Evolutionary conservation across 1,140 invertebrate species (phyloP).

Genomic region (Oncopodura yosiiana): DNA sequence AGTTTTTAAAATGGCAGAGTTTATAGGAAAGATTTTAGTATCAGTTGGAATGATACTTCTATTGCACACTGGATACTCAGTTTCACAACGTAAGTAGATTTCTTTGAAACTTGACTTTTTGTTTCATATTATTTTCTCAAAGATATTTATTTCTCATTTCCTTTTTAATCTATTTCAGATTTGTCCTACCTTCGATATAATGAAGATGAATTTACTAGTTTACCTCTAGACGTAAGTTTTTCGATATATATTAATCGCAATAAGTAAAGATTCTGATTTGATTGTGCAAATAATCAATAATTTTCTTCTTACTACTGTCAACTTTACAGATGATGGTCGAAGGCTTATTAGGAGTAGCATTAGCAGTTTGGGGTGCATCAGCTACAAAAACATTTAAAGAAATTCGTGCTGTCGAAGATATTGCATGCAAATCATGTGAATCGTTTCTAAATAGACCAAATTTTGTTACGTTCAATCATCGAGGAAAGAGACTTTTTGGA

Average conservation of each 20-base stretch:
- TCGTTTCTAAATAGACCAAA: conserved; percentile 28
- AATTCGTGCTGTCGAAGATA: conserved; percentile 30
- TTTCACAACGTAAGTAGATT: conserved; percentile 31
- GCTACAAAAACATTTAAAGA: conserved; percentile 33
- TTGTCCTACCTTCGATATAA: conserved; percentile 29
- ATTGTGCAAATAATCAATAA: too few relatives aligned
- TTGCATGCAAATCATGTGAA: conserved; percentile 30
- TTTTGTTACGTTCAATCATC: conserved; percentile 33
- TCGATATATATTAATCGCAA: not conserved
- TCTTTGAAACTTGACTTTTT: not conserved
- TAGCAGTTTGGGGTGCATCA: conserved; percentile 32
- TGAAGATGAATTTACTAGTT: conserved; percentile 28
- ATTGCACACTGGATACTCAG: conserved; percentile 32
- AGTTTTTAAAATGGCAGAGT: not conserved
- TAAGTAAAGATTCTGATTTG: too few relatives aligned
- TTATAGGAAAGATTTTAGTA: conserved; percentile 21
- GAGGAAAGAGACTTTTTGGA: conserved; percentile 32
- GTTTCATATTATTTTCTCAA: not conserved
- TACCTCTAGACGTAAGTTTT: conserved; percentile 28
- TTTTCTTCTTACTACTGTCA: not conserved
- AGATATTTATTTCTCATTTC: not conserved
- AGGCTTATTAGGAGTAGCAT: conserved; percentile 27
- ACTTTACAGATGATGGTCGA: conserved; percentile 31
- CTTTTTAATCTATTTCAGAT: conserved; percentile 12
- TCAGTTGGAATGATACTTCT: conserved; percentile 26